A percentile compares a stretch with the other conserved stretches of the same genome.
These are phyloP conservation scores for Ophiodon elongatus DNA, from an alignment of 2,113 vertebrate species.

Conservation along the genomic window DNA sequence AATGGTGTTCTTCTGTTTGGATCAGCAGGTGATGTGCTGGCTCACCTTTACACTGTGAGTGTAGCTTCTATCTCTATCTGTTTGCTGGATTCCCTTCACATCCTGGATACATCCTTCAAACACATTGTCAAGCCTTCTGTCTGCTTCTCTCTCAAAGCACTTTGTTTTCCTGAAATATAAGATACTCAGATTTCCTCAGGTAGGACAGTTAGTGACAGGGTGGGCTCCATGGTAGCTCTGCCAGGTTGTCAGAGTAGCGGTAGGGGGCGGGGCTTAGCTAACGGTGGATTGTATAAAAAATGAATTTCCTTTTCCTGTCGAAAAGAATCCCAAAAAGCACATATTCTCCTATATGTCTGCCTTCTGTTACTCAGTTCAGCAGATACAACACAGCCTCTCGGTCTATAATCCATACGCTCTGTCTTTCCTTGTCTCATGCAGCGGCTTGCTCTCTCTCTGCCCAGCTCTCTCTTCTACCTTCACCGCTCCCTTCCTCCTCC, in stretches of 20 bases:
- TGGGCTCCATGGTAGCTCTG: background rate
- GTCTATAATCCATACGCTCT: background rate
- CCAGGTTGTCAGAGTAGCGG: background rate
- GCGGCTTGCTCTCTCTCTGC: background rate
- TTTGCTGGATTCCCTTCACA: too few relatives aligned
- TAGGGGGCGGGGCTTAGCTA: background rate
- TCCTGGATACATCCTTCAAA: too few relatives aligned
- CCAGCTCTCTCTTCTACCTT: background rate
- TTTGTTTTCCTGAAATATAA: too few relatives aligned
- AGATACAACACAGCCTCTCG: background rate
- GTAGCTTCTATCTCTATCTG: too few relatives aligned
- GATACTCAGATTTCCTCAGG: too few relatives aligned
- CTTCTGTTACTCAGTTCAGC: background rate
- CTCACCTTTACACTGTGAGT: too few relatives aligned
- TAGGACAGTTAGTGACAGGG: background rate
- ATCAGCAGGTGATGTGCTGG: too few relatives aligned
- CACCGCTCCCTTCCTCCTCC: slow-evolving; percentile 17
- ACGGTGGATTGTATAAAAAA: background rate
- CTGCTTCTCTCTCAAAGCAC: too few relatives aligned
- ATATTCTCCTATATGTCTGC: background rate
- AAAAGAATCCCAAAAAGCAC: background rate
- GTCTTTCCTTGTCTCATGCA: background rate
- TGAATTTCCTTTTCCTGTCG: too few relatives aligned
- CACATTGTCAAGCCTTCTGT: too few relatives aligned
- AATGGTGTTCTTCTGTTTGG: too few relatives aligned